These are phyloP conservation scores for Chaetodon trifascialis DNA, from an alignment of 2,113 vertebrate genomes.

Conservation along the genomic window DNA sequence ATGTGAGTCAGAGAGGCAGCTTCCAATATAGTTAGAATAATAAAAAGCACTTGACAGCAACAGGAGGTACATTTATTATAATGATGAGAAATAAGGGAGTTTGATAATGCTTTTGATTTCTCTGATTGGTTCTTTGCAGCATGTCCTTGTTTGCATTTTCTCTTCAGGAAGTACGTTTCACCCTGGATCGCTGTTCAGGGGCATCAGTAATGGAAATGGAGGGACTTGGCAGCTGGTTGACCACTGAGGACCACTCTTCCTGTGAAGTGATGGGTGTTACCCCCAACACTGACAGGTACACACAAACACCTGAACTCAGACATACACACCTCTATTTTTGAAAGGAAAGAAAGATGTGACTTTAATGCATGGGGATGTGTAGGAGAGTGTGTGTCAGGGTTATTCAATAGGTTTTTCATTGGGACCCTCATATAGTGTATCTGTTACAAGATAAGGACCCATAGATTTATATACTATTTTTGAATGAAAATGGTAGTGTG, in stretches of 20 bases:
- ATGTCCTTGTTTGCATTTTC: not conserved
- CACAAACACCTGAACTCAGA: not conserved
- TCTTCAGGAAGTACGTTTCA: slow-evolving; percentile 87
- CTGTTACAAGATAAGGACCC: not conserved
- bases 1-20: slow-evolving; percentile 12
- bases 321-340: accelerated
- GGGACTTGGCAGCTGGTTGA: slow-evolving; percentile 88
- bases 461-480: no score
- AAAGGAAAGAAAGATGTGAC: not conserved
- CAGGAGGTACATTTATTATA: slow-evolving; percentile 1
- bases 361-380: not conserved
- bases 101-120: not conserved
- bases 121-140: not conserved
- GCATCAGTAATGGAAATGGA: slow-evolving; percentile 86
- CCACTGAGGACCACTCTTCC: slow-evolving; percentile 85
- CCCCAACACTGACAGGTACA: slow-evolving; percentile 85
- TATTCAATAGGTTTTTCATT: not conserved
- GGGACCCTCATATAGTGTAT: no score
- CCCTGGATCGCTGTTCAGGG: slow-evolving; percentile 85
- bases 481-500: not conserved
- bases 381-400: not conserved
- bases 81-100: not conserved
- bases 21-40: not conserved
- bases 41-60: slow-evolving; percentile 8
- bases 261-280: slow-evolving; percentile 87